Percentiles rank a stretch among this genome's conserved stretches.
Conservation (phyloP, 2,113 vertebrate genomes). For the Ascaphus truei region DNA sequence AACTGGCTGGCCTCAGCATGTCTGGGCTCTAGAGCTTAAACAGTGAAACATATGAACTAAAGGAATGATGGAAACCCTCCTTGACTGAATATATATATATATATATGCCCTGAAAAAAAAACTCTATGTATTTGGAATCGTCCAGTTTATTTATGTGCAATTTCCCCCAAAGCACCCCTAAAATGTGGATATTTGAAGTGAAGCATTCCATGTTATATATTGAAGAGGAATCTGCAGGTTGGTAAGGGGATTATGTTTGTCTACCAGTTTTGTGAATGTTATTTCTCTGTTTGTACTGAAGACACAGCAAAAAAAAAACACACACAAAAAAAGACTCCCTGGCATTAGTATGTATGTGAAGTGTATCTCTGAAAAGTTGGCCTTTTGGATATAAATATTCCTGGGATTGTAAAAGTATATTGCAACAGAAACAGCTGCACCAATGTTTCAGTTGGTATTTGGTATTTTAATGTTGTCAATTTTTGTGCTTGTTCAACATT, state of each 20-base stretch:
- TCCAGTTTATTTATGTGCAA: constrained; percentile 90
- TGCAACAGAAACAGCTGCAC: constrained; percentile 62
- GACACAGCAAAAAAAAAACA: constrained; percentile 47
- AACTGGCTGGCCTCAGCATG: constrained; percentile 97
- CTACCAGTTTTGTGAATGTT: constrained; percentile 70
- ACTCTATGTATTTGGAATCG: constrained; percentile 70
- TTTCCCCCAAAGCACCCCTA: constrained; percentile 58
- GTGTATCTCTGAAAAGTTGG: constrained; percentile 67
- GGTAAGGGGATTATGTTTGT: constrained; percentile 75
- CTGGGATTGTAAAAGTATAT: constrained; percentile 68
- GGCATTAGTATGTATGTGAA: constrained; percentile 76
- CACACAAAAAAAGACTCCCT: constrained; percentile 48
- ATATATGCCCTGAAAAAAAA: constrained; percentile 57
- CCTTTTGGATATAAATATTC: constrained; percentile 74
- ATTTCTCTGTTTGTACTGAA: constrained; percentile 61
- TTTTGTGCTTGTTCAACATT: constrained; percentile 65
- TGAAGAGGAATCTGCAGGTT: constrained; percentile 76
- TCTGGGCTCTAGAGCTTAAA: constrained; percentile 98
- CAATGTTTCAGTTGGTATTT: constrained; percentile 58
- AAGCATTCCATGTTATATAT: constrained; percentile 79
- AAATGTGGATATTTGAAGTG: constrained; percentile 81
- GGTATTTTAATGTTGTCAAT: constrained; percentile 64
- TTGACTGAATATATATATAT: constrained; percentile 38
- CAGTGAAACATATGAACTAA: constrained; percentile 70
- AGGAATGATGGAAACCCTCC: constrained; percentile 45